phyloP scores from a whole-genome alignment of 2,797 vertebrate species.

The Microtus obscurus region DNA sequence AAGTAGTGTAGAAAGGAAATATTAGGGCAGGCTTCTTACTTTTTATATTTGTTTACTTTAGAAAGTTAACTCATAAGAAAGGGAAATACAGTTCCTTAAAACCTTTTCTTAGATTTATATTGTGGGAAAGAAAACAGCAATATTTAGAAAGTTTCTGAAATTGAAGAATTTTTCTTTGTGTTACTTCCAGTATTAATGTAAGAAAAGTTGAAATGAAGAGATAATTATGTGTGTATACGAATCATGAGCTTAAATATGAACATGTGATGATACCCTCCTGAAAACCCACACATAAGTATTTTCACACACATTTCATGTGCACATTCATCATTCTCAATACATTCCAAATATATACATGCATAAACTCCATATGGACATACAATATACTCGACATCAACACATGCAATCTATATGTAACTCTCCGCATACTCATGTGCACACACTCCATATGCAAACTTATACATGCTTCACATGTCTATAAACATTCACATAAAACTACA shows the following conservation, averaged over 20 bases:
- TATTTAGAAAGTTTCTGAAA: neutral
- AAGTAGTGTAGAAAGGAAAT: neutral
- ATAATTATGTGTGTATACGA: neutral
- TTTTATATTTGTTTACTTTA: conserved; percentile 14
- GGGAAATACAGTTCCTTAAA: neutral
- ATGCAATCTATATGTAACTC: neutral
- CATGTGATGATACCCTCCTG: neutral
- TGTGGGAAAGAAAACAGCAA: neutral
- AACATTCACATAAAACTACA: neutral
- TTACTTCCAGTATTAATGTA: neutral
- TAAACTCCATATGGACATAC: too few species aligned
- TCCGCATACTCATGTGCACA: too few species aligned
- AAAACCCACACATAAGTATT: neutral
- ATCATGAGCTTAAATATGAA: neutral
- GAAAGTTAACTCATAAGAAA: neutral
- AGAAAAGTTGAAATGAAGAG: neutral
- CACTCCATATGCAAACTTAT: neutral
- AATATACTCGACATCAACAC: neutral
- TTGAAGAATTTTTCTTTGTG: neutral
- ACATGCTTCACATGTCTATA: neutral
- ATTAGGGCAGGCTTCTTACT: too few species aligned
- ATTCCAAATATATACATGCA: neutral
- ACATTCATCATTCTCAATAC: neutral
- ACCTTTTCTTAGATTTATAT: neutral
- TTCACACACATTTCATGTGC: neutral